Evolutionary conservation across 1,140 invertebrate species (phyloP), one percentile per base, ranked within the genome.

Genomic region (Pteromalus puparum): DNA sequence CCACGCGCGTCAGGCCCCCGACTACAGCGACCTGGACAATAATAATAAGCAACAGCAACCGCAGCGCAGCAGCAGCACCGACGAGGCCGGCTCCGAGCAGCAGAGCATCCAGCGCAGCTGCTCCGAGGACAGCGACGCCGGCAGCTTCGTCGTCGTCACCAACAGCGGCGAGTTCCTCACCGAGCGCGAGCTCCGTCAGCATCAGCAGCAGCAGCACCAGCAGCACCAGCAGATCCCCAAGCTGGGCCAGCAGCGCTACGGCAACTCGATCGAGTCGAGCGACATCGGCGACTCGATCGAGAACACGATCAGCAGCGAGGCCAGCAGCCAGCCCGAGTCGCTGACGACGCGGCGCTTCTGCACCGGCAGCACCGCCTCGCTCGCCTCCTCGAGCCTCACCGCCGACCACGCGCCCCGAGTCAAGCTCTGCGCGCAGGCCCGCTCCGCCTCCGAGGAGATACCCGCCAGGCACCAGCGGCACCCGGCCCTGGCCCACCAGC

Each of bases 241-340:
- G 53, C 72, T 67, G 21, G 73, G 72, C 1, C 82, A 26, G 83
- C 82, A 26, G 83, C 83, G 89, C 68, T 90, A 89, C 10, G 94
- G 93, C 0, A 94, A 94, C 86, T 95, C 95, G 2, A 92, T 95
- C 9, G 95, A 95, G 87, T 95, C 95, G 0, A 95, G 94, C 84
- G 95, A 95, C 81, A 92, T 93, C 12, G 93, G 93, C 0, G 94
- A 94, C 42, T 92, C 93, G 10, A 94, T 95, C 0, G 95, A 94
- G 30, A 90, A 94, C 18, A 95, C 95, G 0, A 94, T 94, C 0
- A 95, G 91, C 76, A 95, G 91, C 76, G 90, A 90, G 81, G 21
- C 53, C 18, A 90, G 78, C 78, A 70, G 75, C n/a, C 90, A 87
- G 46, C 86, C 88, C 24, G 90, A 89, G 26, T 89, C 90, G 0